Conservation (phyloP, 2,888 invertebrate genomes). For the Cordilura impudica region DNA sequence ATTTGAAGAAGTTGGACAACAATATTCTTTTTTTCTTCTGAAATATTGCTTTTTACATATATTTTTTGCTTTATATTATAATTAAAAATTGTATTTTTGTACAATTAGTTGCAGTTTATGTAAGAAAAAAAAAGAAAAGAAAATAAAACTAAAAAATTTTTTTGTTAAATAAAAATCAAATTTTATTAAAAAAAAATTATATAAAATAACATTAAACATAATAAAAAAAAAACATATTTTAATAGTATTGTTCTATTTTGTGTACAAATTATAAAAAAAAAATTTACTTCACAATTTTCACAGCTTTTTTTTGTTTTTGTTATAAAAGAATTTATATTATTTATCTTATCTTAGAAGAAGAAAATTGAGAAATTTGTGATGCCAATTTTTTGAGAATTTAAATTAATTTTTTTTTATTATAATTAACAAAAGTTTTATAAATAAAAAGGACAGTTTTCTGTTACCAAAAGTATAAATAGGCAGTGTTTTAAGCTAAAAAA, state of each 20-base stretch:
- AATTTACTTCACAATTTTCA: slow-evolving; percentile 61
- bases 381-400: slow-evolving; percentile 33
- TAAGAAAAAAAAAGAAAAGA: slow-evolving; percentile 10
- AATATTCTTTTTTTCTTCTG: slow-evolving; percentile 47
- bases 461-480: slow-evolving; percentile 51
- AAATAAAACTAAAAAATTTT: slow-evolving; percentile 8
- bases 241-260: slow-evolving; percentile 67
- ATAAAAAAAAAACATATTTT: slow-evolving; percentile 59
- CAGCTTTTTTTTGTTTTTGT: slow-evolving; percentile 50
- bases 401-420: slow-evolving; percentile 13
- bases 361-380: slow-evolving; percentile 61
- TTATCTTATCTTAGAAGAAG: slow-evolving; percentile 36
- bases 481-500: slow-evolving; percentile 55
- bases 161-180: slow-evolving; percentile 50
- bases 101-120: slow-evolving; percentile 56
- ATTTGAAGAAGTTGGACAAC: slow-evolving; percentile 43
- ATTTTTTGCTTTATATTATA: slow-evolving; percentile 7
- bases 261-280: slow-evolving; percentile 53
- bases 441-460: slow-evolving; percentile 51
- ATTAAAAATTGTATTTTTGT: slow-evolving; percentile 54
- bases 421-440: slow-evolving; percentile 41
- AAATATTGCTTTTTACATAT: slow-evolving; percentile 58
- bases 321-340: slow-evolving; percentile 51
- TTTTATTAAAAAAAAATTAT: slow-evolving; percentile 59
- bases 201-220: slow-evolving; percentile 61